Percentiles rank a stretch among this genome's conserved stretches.
Evolutionary conservation across 2,113 vertebrate species (phyloP).

Genomic region (Ovibos moschatus): DNA sequence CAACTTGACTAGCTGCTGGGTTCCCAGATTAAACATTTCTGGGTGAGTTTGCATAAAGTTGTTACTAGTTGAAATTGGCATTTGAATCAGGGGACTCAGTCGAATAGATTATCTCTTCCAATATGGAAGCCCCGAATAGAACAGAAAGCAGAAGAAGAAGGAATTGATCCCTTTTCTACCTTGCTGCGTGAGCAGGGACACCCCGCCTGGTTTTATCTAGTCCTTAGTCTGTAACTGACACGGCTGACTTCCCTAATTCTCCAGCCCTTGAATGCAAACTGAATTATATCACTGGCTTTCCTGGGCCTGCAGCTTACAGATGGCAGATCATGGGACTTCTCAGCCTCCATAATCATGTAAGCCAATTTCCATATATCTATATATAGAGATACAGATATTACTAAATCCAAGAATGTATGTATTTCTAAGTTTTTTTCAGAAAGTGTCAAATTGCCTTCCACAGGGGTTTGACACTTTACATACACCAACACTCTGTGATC

Average conservation of each 20-base stretch:
- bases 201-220: background rate
- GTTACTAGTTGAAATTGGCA: background rate
- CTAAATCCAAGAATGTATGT: background rate
- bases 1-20: background rate
- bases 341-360: background rate
- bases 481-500: background rate
- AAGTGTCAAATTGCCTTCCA: background rate
- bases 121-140: background rate
- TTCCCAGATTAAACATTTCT: background rate
- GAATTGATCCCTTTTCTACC: background rate
- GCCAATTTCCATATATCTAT: background rate
- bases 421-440: background rate
- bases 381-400: background rate
- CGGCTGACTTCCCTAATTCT: background rate
- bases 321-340: background rate
- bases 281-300: background rate
- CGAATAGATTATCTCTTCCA: background rate
- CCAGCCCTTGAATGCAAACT: background rate
- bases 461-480: background rate
- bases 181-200: background rate
- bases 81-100: background rate
- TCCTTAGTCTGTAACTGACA: background rate
- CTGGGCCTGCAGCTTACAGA: background rate
- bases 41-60: background rate
- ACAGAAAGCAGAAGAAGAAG: background rate